Conservation (phyloP, 2,113 vertebrate genomes). For the Montifringilla adamsi region DNA sequence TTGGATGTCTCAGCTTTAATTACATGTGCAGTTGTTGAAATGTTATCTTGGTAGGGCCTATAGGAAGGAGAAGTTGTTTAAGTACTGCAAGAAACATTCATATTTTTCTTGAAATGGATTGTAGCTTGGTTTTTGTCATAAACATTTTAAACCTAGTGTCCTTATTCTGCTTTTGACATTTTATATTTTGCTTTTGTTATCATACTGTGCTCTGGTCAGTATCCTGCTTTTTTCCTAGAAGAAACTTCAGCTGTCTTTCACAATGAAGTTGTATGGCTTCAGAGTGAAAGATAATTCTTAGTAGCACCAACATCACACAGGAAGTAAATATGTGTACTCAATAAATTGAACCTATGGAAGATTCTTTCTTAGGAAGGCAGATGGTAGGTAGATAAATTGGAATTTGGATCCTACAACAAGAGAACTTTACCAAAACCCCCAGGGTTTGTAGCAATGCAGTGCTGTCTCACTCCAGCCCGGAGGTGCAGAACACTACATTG, state of each 20-base stretch:
- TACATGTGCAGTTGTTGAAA: not conserved
- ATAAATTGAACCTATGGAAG: not conserved
- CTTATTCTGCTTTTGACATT: not conserved
- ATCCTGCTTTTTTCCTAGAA: not conserved
- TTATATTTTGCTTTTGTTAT: not conserved
- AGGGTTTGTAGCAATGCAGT: not conserved
- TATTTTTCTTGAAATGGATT: not conserved
- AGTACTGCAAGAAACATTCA: not conserved
- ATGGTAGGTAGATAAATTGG: not conserved
- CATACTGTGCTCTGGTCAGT: not conserved
- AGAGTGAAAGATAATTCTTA: not conserved
- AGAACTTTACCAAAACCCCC: not conserved
- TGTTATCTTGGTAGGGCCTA: not conserved
- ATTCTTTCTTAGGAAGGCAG: not conserved
- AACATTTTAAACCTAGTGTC: not conserved
- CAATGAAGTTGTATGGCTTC: not conserved
- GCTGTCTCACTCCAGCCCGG: not conserved
- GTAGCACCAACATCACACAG: not conserved
- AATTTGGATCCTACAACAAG: not conserved
- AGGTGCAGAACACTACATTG: not conserved
- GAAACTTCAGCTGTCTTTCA: not conserved
- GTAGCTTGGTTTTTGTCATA: not conserved
- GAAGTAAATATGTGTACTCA: not conserved
- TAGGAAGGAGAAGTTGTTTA: not conserved
- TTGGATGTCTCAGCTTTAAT: not conserved